These are phyloP conservation scores for Antedon mediterranea DNA, from an alignment of 53 echinoderm and acorn worm species.

Conservation along the genomic window DNA sequence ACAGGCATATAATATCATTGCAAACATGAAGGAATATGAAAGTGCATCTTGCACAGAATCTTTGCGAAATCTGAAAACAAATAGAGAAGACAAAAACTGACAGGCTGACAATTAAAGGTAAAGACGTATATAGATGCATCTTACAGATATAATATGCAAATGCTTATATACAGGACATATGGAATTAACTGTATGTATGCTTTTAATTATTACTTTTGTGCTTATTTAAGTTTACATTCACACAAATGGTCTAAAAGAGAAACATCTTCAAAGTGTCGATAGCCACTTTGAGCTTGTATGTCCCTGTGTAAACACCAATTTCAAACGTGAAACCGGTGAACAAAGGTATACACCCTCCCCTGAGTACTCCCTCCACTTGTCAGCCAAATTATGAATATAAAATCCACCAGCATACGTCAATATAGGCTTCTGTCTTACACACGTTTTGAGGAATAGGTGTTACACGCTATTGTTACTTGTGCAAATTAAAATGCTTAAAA, in stretches of 20 bases:
- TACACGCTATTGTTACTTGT: not conserved
- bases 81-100: too few species aligned
- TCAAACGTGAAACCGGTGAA: not conserved
- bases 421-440: not conserved
- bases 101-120: too few species aligned
- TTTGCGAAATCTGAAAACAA: too few species aligned
- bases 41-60: too few species aligned
- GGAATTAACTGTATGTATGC: too few species aligned
- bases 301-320: not conserved
- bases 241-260: not conserved
- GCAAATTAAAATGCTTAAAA: not conserved
- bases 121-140: too few species aligned
- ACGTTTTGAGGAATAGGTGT: not conserved
- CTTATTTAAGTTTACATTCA: not conserved
- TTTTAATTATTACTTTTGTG: too few species aligned
- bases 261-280: not conserved
- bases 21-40: too few species aligned
- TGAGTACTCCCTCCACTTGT: not conserved
- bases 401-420: not conserved
- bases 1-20: too few species aligned
- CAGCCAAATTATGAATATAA: not conserved
- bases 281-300: not conserved
- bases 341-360: not conserved
- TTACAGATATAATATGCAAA: too few species aligned
- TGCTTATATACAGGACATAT: too few species aligned